Evolutionary conservation across 2,888 invertebrate genomes (phyloP), one percentile per base, ranked within the genome.

Genomic region (Thera britannica): DNA sequence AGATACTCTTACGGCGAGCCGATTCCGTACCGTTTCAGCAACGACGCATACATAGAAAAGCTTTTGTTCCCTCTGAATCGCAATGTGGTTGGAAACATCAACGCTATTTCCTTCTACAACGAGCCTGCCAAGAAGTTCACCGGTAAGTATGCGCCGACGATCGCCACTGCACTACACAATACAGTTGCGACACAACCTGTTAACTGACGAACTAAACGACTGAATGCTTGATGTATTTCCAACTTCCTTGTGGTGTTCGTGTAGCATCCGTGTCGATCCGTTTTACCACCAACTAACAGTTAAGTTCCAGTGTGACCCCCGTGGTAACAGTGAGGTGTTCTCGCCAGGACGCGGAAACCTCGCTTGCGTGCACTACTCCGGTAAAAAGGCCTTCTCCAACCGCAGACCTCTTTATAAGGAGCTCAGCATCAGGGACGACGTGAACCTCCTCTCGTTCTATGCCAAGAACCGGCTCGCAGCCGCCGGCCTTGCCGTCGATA

Each of bases 401-500:
- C 96, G 97, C 84, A 95, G 96, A 83, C 96, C 97, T 72, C 95
- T 96, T 85, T 94, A 95, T 90, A 95, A 95, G 84, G 95, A 95
- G 86, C 96, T 97, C 82, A 97, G 96, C 90, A 95, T 97, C 88
- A 96, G 96, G 89, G 97, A 95, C 90, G 97, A 97, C 94, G 97
- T 98, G 89, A 97, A 97, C 86, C 96, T 97, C 83, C 95, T 97
- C 86, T 97, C 97, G 87, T 97, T 96, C 95, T 98, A 98, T 95
- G 96, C 96, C 93, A 96, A 96, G 94, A 96, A 97, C 90, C 95
- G 96, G 79, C 95, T 95, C 79, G 96, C 96, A 79, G 96, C 95
- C 77, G 94, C 94, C 81, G 93, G 93, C 61, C 85, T 94, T 75
- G 92, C 91, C 83, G 82, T 88, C 81, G 92, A 93, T 76, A 84